Percentiles rank a stretch among this genome's conserved stretches.
Evolutionary conservation across 2,888 invertebrate species (phyloP).

Genomic region (Diarsia mendica): DNA sequence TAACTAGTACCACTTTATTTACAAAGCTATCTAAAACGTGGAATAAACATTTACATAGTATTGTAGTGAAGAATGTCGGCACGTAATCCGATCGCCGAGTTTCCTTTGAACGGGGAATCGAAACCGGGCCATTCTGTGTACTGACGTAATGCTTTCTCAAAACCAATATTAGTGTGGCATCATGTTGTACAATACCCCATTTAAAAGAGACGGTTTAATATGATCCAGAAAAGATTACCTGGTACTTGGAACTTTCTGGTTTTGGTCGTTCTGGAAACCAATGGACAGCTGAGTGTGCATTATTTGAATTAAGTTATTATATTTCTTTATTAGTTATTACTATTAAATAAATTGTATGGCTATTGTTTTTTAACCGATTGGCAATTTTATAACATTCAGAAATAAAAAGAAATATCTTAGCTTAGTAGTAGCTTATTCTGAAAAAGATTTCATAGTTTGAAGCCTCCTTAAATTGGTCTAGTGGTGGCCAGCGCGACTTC

Average conservation of each 20-base stretch:
- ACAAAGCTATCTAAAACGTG: slow-evolving; percentile 14
- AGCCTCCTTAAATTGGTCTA: too few relatives aligned
- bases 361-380: too few relatives aligned
- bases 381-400: too few relatives aligned
- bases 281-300: not conserved
- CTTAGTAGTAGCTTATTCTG: too few relatives aligned
- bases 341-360: too few relatives aligned
- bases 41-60: slow-evolving; percentile 67
- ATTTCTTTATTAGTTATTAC: too few relatives aligned
- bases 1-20: slow-evolving; percentile 24
- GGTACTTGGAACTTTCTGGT: slow-evolving; percentile 15
- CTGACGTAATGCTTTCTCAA: slow-evolving; percentile 83
- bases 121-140: slow-evolving; percentile 77
- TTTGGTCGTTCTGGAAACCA: not conserved
- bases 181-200: slow-evolving; percentile 62
- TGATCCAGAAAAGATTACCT: slow-evolving; percentile 39
- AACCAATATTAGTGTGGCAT: slow-evolving; percentile 75
- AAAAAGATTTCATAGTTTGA: too few relatives aligned
- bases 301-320: too few relatives aligned
- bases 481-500: too few relatives aligned
- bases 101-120: slow-evolving; percentile 81
- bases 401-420: too few relatives aligned
- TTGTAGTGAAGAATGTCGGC: slow-evolving; percentile 75
- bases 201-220: slow-evolving; percentile 44
- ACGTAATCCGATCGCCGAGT: slow-evolving; percentile 78